A percentile compares a stretch with the other conserved stretches of the same genome.
Conservation (phyloP, 2,797 vertebrate species). For the Aphelocoma californica region DNA sequence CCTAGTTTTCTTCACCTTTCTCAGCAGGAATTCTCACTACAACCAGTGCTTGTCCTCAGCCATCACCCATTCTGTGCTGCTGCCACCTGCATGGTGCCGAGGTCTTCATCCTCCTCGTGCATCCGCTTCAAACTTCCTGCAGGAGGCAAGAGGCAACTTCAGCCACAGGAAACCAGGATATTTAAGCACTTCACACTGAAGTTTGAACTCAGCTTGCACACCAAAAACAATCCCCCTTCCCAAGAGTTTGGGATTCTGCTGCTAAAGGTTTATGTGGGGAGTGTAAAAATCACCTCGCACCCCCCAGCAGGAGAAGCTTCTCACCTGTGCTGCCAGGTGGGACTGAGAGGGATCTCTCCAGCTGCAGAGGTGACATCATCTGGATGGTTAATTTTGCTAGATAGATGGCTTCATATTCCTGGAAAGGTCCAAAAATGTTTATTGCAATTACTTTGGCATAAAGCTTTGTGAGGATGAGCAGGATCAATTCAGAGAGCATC, state of each 20-base stretch:
- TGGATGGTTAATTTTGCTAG: conserved; percentile 97
- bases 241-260: background rate
- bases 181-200: accelerated
- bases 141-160: background rate
- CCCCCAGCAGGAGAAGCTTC: background rate
- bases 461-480: background rate
- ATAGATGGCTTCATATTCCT: conserved; percentile 99
- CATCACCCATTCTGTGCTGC: conserved; percentile 88
- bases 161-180: accelerated
- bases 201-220: background rate
- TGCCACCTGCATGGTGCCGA: conserved; percentile 90
- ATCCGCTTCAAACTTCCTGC: conserved; percentile 92
- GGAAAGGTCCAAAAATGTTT: background rate
- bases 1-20: conserved; percentile 52
- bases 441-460: background rate
- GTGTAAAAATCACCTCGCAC: background rate
- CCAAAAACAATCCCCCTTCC: background rate
- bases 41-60: background rate
- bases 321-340: conserved; percentile 90
- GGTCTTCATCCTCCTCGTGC: conserved; percentile 95
- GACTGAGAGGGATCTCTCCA: conserved; percentile 90
- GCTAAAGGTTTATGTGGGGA: background rate
- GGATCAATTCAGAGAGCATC: background rate
- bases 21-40: conserved; percentile 37
- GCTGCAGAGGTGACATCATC: conserved; percentile 96